Percentiles rank a stretch among this genome's conserved stretches.
Evolutionary conservation across 2,888 invertebrate genomes (phyloP).

Genomic region (Drosophila subsilvestris): DNA sequence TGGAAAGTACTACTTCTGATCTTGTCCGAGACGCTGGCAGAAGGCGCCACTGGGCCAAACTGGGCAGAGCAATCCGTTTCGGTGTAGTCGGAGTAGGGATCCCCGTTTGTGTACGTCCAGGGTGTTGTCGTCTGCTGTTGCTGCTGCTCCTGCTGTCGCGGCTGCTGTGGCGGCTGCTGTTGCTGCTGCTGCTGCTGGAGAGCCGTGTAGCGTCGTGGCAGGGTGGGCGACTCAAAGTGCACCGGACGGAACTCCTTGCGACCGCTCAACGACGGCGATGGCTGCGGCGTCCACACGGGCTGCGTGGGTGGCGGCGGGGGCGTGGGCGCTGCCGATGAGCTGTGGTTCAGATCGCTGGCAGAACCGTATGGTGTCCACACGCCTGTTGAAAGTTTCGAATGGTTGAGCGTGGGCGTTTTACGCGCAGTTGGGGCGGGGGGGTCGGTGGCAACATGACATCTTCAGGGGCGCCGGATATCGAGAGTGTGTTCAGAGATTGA

Average conservation of each 20-base stretch:
- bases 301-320: constrained; percentile 86
- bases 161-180: constrained; percentile 50
- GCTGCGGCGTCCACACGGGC: constrained; percentile 92
- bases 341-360: constrained; percentile 70
- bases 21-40: constrained; percentile 82
- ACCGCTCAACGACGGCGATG: constrained; percentile 88
- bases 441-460: constrained; percentile 61
- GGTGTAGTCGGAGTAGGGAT: constrained; percentile 63
- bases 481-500: constrained; percentile 43
- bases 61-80: constrained; percentile 65
- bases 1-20: constrained; percentile 79
- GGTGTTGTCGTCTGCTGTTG: constrained; percentile 60
- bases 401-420: constrained; percentile 13
- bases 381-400: constrained; percentile 67
- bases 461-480: constrained; percentile 62
- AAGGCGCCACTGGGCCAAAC: constrained; percentile 68
- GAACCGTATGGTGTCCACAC: constrained; percentile 83
- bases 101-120: constrained; percentile 63
- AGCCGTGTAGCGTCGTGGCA: constrained; percentile 85
- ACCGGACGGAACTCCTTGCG: constrained; percentile 93
- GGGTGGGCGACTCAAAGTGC: constrained; percentile 88
- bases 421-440: not conserved
- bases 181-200: constrained; percentile 52
- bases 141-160: constrained; percentile 42
- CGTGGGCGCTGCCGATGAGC: constrained; percentile 83